Conservation (phyloP, 2,888 invertebrate species). For the Hemithea aestivaria region DNA sequence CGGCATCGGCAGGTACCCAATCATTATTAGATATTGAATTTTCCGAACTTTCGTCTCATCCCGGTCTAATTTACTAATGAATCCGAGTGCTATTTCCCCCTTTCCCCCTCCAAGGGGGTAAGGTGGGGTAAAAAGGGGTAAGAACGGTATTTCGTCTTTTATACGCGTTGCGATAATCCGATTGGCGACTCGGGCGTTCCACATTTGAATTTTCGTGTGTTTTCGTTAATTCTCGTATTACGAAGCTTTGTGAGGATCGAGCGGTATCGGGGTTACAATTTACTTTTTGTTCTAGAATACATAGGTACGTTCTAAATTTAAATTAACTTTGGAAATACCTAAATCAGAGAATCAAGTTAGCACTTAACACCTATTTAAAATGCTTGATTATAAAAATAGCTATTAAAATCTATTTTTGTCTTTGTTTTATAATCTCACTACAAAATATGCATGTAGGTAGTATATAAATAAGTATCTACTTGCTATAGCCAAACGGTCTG, state of each 20-base stretch:
- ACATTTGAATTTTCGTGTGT: conserved; percentile 72
- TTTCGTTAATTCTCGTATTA: conserved; percentile 37
- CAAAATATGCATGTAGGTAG: too few relatives aligned
- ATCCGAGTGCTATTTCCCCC: conserved; percentile 75
- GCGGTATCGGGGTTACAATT: conserved; percentile 3
- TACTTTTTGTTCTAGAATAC: conserved; percentile 2
- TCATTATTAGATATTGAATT: conserved; percentile 80
- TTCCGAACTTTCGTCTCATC: conserved; percentile 80
- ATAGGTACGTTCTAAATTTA: too few relatives aligned
- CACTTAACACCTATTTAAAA: too few relatives aligned
- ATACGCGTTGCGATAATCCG: conserved; percentile 77
- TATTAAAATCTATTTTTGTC: too few relatives aligned
- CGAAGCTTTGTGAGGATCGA: conserved; percentile 8
- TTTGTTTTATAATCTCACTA: too few relatives aligned
- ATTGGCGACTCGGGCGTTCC: conserved; percentile 72
- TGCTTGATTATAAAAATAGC: too few relatives aligned
- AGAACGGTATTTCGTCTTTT: conserved; percentile 77
- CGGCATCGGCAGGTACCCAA: conserved; percentile 39
- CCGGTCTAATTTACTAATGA: conserved; percentile 80
- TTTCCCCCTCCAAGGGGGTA: conserved; percentile 32
- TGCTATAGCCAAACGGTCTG: too few relatives aligned
- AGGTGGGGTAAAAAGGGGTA: conserved; percentile 57
- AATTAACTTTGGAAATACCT: too few relatives aligned
- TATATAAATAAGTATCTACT: too few relatives aligned
- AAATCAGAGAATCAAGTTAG: too few relatives aligned